A percentile compares a stretch with the other conserved stretches of the same genome.
Conservation (phyloP, 92 coral and sea anemone species). For the Scolanthus callimorphus region DNA sequence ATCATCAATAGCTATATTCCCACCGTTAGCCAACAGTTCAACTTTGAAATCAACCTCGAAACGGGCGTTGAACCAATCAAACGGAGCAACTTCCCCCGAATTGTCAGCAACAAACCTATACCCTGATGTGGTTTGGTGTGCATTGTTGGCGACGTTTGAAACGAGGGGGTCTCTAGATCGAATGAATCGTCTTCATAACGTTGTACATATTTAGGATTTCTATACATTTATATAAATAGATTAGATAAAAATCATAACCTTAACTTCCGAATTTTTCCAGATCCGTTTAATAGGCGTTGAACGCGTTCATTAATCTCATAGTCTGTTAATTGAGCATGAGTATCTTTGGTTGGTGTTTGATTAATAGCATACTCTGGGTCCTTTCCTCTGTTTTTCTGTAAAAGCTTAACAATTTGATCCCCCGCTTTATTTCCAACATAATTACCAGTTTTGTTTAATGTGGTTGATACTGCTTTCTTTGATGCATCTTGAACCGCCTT, state of each 20-base stretch:
- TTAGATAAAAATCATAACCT: no score
- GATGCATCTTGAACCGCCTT: no score
- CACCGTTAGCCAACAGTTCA: no score
- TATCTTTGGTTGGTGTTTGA: not conserved
- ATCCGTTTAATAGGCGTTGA: no score
- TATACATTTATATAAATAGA: no score
- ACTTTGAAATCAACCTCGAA: no score
- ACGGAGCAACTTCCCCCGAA: not conserved
- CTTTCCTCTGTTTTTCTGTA: not conserved
- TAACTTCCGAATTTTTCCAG: not conserved
- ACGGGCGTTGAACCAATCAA: conserved; percentile 1
- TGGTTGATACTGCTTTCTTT: not conserved
- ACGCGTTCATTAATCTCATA: no score
- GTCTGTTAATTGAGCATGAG: not conserved
- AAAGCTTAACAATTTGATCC: not conserved
- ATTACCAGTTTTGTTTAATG: not conserved
- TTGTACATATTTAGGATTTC: no score
- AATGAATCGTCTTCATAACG: no score
- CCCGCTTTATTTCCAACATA: not conserved
- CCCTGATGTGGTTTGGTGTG: not conserved
- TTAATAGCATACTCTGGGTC: not conserved
- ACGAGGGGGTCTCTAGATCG: not conserved
- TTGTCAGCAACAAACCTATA: not conserved
- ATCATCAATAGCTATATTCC: conserved; percentile 1
- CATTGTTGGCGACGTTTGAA: not conserved